Evolutionary conservation across 2,113 vertebrate genomes (phyloP), one percentile per base, ranked within the genome.

Genomic region (Prionailurus viverrinus): DNA sequence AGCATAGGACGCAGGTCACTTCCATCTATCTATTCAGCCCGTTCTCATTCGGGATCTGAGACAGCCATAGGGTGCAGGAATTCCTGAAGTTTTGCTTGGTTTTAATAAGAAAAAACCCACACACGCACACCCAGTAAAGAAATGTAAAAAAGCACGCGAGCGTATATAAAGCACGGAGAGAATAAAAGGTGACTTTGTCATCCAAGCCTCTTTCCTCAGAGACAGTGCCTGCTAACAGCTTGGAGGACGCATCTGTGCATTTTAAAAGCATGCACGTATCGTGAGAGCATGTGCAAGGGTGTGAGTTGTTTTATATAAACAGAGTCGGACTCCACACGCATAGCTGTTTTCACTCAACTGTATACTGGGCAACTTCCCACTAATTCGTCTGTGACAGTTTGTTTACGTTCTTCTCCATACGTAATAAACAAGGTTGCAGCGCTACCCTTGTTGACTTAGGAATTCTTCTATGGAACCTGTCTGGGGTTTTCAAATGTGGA

Each of bases 391-490:
- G 31, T 71, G 53, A 45, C 33, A 1, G 41, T 58, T 31, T 41
- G 36, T 4, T 81, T 9, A 0, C 23, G 36, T 8, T 61, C 69
- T 65, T 63, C 15, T 18, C 83, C 21, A 4, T 16, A 41, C 5
- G 66, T 2, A 4, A 5, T 14, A 15, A 23, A 25, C 53, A n/a
- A 80, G 73, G 53, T 39, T 19, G 36, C 31, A 1, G 11, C 0
- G 33, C 51, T 39, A 2, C 11, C 9, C 65, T 10, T 18, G 13
- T 19, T 23, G 2, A 39, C 31, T 4, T 23, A 4, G 58, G 10
- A 68, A 18, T 10, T 31, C 61, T 58, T 29, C n/a, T 19, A 5
- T 0, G 1, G 51, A 0, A n/a, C 1, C 19, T 16, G 74, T 76
- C 39, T 74, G 73, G 14, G 0, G 27, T 10, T 13, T 12, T 39